Base-by-base conservation (phyloP, 2,113 vertebrate species). In the Erythrocercus mccallii region DNA sequence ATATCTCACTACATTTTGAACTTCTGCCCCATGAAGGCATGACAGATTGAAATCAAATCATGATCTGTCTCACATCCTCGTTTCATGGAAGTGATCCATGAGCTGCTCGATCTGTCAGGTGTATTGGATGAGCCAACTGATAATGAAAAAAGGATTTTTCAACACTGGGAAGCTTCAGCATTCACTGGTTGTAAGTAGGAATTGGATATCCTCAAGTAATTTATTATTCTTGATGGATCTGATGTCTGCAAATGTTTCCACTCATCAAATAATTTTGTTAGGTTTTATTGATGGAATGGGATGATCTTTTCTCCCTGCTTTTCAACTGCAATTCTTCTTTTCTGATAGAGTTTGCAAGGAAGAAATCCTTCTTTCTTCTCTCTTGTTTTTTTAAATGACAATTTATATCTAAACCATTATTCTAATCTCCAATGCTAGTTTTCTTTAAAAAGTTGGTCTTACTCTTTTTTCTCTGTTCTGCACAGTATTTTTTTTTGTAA, bases 221-320 rank as follows among this genome's bases (percentile, higher is more conserved):
- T 76, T 82, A 84, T 90, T 80, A 33, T 60, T 57, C 35, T 8
- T 86, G 87, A 66, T 82, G 84, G 58, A 87, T 89, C 45, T 76
- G 79, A 58, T 88, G 45, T 61, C 61, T 81, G 31, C 1, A 10
- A 92, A 60, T 60, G 20, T 42, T 92, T 91, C 78, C 31, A 57
- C 23, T 85, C 37, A 35, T 70, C 78, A 92, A 69, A 82, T 87
- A 57, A 79, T 87, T 92, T 81, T 89, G 61, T 91, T 94, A 72
- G 48, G 42, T 40, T 86, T 86, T 61, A 72, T 61, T 82, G 57
- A 69, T 86, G 38, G 38, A 74, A 50, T 56, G 27, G 33, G 60
- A 64, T 17, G 30, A 64, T 83, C 51, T 84, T 78, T 58, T 3
- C 31, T 15, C 27, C 28, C 33, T 38, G 28, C 53, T 79, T 73